Conservation (phyloP, 2,113 vertebrate genomes). For the Trogon melanurus region DNA sequence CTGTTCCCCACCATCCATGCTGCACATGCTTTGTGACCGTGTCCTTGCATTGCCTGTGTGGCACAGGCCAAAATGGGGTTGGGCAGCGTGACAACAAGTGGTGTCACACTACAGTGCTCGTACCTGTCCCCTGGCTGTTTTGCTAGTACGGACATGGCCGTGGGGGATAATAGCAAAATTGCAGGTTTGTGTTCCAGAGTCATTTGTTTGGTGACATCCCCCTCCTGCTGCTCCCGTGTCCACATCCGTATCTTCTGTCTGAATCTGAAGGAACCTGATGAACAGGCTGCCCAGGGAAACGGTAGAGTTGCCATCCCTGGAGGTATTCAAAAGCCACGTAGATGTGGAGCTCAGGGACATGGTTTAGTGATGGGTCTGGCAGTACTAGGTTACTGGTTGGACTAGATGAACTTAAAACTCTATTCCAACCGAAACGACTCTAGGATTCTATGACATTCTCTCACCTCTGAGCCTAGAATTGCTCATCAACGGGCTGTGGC, state of each 20-base stretch:
- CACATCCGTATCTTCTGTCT: not conserved
- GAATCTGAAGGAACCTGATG: not conserved
- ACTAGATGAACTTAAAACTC: no score
- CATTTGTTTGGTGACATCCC: not conserved
- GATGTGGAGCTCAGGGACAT: no score
- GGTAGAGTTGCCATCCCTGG: no score
- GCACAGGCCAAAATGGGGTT: not conserved
- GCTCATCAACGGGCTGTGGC: not conserved
- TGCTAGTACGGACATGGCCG: fast-evolving
- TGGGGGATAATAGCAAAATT: fast-evolving
- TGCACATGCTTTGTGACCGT: not conserved
- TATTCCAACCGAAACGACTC: no score
- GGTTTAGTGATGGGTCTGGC: no score
- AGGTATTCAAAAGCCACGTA: no score
- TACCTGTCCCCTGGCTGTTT: not conserved
- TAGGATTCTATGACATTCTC: not conserved
- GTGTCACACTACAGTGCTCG: not conserved
- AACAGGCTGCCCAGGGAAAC: no score
- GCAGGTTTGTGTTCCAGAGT: not conserved
- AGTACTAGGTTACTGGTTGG: no score
- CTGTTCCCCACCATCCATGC: not conserved
- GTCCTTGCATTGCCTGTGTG: not conserved
- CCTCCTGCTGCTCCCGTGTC: not conserved
- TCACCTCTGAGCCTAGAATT: not conserved
- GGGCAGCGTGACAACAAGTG: fast-evolving